A percentile compares a stretch with the other conserved stretches of the same genome.
These are phyloP conservation scores for Apamea monoglypha DNA, from an alignment of 2,888 invertebrate genomes.

Conservation along the genomic window DNA sequence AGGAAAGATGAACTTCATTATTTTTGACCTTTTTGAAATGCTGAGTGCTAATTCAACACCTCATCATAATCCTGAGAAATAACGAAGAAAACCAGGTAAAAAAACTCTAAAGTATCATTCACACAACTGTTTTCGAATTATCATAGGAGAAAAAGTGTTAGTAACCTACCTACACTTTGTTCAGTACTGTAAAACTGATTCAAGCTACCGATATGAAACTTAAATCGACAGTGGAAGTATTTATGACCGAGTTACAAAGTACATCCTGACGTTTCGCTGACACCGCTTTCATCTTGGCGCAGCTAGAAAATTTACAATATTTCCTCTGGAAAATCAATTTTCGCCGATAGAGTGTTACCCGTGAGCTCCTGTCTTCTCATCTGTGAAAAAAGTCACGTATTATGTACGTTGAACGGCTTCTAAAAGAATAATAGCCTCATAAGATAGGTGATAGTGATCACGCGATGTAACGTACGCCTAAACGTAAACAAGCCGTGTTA, in stretches of 20 bases:
- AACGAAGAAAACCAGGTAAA: background rate
- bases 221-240: conserved; percentile 67
- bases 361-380: conserved; percentile 76
- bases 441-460: conserved; percentile 74
- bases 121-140: background rate
- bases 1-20: background rate
- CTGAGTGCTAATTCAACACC: background rate
- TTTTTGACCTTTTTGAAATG: background rate
- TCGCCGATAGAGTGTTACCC: conserved; percentile 80
- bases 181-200: background rate
- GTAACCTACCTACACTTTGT: background rate
- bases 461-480: conserved; percentile 40
- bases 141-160: background rate
- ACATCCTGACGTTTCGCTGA: conserved; percentile 73
- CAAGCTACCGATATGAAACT: conserved; percentile 47
- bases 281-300: conserved; percentile 70
- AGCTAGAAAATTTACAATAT: conserved; percentile 84
- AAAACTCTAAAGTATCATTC: background rate
- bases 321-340: conserved; percentile 86
- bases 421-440: conserved; percentile 77
- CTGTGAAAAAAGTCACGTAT: conserved; percentile 85
- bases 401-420: conserved; percentile 77
- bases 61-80: background rate
- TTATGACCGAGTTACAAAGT: conserved; percentile 67
- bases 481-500: conserved; percentile 51